These are phyloP conservation scores for Menidia beryllina DNA, from an alignment of 2,113 vertebrate species.

Conservation along the genomic window DNA sequence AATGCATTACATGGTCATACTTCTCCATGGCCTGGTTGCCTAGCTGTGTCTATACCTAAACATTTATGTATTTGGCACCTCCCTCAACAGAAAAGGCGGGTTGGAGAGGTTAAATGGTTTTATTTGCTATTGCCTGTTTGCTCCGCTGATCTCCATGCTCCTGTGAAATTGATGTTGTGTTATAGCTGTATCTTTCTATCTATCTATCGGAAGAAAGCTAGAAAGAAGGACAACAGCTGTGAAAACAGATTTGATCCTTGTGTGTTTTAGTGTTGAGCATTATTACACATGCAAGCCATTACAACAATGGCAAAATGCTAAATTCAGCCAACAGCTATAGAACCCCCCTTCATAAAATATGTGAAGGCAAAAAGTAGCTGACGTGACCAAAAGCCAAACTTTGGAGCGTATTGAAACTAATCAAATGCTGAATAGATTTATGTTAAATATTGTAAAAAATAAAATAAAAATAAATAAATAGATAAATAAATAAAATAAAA, in stretches of 20 bases:
- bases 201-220: slow-evolving; percentile 14
- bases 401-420: neutral
- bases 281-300: neutral
- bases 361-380: neutral
- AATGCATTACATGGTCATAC: slow-evolving; percentile 23
- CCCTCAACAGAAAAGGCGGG: slow-evolving; percentile 42
- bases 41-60: slow-evolving; percentile 22
- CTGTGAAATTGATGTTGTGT: slow-evolving; percentile 60
- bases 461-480: too few relatives aligned
- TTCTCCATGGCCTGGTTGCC: slow-evolving; percentile 7
- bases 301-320: neutral
- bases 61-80: slow-evolving; percentile 55
- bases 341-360: neutral
- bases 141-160: slow-evolving; percentile 38
- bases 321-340: neutral
- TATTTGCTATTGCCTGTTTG: slow-evolving; percentile 63
- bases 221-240: neutral
- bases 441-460: too few relatives aligned
- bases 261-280: neutral
- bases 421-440: neutral
- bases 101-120: slow-evolving; percentile 67
- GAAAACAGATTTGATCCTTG: slow-evolving; percentile 27
- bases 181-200: slow-evolving; percentile 30
- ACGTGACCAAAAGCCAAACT: neutral
- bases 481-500: too few relatives aligned